phyloP scores from a whole-genome alignment of 2,888 invertebrate species.

The Shargacucullia verbasci region DNA sequence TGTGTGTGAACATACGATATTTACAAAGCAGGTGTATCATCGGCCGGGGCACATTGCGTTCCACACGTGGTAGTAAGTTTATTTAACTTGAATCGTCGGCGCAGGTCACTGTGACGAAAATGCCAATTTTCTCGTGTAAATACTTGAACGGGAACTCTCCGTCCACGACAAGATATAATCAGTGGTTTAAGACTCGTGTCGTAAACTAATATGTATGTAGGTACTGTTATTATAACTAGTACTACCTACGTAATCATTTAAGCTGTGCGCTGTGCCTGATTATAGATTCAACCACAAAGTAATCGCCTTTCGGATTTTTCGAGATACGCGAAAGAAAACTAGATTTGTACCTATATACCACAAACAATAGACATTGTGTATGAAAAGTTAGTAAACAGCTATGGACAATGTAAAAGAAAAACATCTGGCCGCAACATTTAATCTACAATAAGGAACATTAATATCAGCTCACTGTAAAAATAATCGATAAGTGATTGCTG shows the following conservation, averaged over 20 bases:
- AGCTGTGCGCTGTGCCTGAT: constrained; percentile 3
- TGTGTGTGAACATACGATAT: too few relatives aligned
- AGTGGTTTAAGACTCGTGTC: constrained; percentile 42
- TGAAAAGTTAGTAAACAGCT: constrained; percentile 45
- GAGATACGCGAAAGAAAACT: constrained; percentile 11
- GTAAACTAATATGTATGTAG: constrained; percentile 27
- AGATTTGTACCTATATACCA: constrained; percentile 10
- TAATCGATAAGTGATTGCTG: constrained; percentile 32
- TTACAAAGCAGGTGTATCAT: constrained; percentile 36
- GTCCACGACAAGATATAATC: constrained; percentile 58
- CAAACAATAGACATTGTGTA: constrained; percentile 49
- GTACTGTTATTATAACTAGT: constrained; percentile 33
- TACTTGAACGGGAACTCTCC: constrained; percentile 67
- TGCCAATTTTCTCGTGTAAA: constrained; percentile 74
- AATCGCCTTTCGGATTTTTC: constrained; percentile 22
- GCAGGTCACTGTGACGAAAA: constrained; percentile 65
- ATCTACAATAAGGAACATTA: constrained; percentile 19
- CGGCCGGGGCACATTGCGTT: constrained; percentile 6
- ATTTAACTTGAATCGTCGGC: constrained; percentile 55
- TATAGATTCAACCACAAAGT: constrained; percentile 14
- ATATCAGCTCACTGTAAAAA: constrained; percentile 21
- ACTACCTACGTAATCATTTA: constrained; percentile 10
- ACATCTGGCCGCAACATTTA: constrained; percentile 27
- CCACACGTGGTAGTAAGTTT: constrained; percentile 44
- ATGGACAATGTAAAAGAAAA: constrained; percentile 44